Base-by-base conservation (phyloP, 2,113 vertebrate species). In the Rhinolophus ferrumequinum region DNA sequence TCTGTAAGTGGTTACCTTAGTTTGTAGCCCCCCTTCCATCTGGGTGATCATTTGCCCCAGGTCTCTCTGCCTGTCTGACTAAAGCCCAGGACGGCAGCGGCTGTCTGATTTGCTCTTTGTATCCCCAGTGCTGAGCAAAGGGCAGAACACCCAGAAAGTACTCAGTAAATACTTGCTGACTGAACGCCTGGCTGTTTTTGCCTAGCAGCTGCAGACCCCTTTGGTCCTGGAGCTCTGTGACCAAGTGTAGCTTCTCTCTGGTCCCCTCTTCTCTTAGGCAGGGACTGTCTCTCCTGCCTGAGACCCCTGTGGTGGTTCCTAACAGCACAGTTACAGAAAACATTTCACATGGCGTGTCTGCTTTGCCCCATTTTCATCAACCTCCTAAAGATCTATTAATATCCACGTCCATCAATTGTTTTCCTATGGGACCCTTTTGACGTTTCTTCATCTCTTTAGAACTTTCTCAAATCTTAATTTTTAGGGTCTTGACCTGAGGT, bases 361-460 rank as follows among this genome's bases (percentile, higher is more conserved):
- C 90, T 87, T 30, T 79, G 84, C 84, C 85, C 84, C 93, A 30
- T 84, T 94, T 95, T 94, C 67, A 96, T 50, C 94, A 85, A 8
- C 88, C 80, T 95, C 88, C 94, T 82, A 22, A 80, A 90, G 70
- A 12, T 41, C 97, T 94, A 92, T 96, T 62, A 67, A 94, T 95
- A 96, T 5, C 75, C 62, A 28, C 6, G 33, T 52, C 62, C 76
- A 73, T 88, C 84, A 35, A 0, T 60, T 64, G 18, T 88, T 90
- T 90, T 94, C 89, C 84, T 81, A 2, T 66, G 66, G 82, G 33
- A 90, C 47, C 18, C 84, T 93, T 79, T 84, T 44, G 26, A 9
- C 73, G 12, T 54, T 86, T 94, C 92, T 79, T 88, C 38, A n/a
- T 50, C 60, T 94, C 84, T 58, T 84, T 86, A 75, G 69, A 92